Conservation (phyloP, 2,797 vertebrate species). For the Capromys pilorides region DNA sequence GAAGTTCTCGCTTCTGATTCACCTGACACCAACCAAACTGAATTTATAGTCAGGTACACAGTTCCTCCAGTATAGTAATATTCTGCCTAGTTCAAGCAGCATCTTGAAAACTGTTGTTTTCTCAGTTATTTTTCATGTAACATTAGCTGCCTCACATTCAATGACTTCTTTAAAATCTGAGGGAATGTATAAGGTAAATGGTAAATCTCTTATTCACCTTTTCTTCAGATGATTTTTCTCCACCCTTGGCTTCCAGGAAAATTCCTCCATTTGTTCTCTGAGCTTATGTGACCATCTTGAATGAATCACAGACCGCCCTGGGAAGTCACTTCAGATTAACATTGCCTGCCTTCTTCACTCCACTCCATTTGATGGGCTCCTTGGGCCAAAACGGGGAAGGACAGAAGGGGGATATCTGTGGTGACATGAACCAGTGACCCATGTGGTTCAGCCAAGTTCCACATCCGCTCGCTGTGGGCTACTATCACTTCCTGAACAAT, state of each 20-base stretch:
- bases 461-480: neutral
- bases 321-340: neutral
- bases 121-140: constrained; percentile 11
- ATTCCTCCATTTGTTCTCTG: neutral
- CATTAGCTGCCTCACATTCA: neutral
- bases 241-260: neutral
- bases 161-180: neutral
- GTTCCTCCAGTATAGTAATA: neutral
- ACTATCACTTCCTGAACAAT: neutral
- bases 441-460: neutral
- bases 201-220: neutral
- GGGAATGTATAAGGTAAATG: neutral
- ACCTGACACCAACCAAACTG: neutral
- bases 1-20: neutral
- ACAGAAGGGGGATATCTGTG: neutral
- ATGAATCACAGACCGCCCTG: neutral
- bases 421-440: neutral
- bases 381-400: neutral
- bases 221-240: constrained; percentile 6
- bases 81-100: neutral
- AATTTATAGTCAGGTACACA: neutral
- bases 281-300: neutral
- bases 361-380: neutral
- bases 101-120: constrained; percentile 2
- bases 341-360: neutral